Evolutionary conservation across 2,888 invertebrate genomes (phyloP).

Genomic region (Polydrusus cervinus): DNA sequence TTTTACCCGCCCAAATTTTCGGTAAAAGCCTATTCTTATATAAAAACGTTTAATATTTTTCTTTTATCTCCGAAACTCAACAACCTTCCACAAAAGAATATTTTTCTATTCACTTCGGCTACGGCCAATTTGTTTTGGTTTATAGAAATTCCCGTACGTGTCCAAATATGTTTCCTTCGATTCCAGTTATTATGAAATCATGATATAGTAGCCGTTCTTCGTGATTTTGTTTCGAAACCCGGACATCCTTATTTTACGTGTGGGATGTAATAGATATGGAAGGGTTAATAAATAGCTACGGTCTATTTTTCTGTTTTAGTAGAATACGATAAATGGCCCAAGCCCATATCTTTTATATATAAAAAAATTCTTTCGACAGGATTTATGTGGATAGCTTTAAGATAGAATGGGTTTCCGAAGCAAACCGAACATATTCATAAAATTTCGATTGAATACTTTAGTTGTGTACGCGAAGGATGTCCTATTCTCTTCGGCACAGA

Average conservation of each 20-base stretch:
- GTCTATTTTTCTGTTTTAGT: neutral
- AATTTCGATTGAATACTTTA: too few relatives aligned
- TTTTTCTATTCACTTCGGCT: constrained; percentile 26
- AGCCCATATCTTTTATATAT: too few relatives aligned
- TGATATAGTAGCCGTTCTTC: constrained; percentile 29
- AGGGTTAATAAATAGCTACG: constrained; percentile 22
- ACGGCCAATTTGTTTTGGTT: constrained; percentile 40
- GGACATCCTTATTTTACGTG: constrained; percentile 28
- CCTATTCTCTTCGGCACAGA: too few relatives aligned
- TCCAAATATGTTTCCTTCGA: constrained; percentile 36
- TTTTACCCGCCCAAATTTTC: constrained; percentile 5
- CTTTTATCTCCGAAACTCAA: constrained; percentile 22
- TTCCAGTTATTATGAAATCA: constrained; percentile 36
- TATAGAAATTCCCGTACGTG: constrained; percentile 44
- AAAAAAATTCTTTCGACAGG: too few relatives aligned
- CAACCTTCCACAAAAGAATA: constrained; percentile 23
- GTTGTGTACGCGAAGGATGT: too few relatives aligned
- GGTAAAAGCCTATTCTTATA: constrained; percentile 13
- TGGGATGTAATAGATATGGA: constrained; percentile 11
- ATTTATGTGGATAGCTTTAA: too few relatives aligned
- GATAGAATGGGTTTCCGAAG: too few relatives aligned
- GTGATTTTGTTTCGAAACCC: constrained; percentile 30
- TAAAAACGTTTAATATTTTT: constrained; percentile 23
- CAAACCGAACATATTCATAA: too few relatives aligned
- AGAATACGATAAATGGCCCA: too few relatives aligned